Percentiles rank a stretch among this genome's conserved stretches.
phyloP scores from a whole-genome alignment of 2,888 invertebrate species.

The Drosophila seclusa region DNA sequence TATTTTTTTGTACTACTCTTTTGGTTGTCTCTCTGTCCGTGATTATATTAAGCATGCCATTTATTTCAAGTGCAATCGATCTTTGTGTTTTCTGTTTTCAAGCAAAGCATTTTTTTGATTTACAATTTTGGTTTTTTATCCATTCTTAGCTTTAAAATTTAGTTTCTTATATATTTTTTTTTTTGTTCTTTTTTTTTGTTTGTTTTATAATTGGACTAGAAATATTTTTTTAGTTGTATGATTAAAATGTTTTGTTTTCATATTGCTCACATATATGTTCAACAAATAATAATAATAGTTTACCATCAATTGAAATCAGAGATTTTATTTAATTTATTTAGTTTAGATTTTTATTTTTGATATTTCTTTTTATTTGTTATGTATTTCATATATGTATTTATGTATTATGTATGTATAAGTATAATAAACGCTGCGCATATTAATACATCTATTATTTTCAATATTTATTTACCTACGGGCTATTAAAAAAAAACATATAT shows the following conservation, averaged over 20 bases:
- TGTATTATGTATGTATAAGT: slow-evolving; percentile 18
- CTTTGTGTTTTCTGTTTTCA: slow-evolving; percentile 21
- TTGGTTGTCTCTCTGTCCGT: neutral
- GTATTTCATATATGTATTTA: slow-evolving; percentile 25
- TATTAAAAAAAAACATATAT: slow-evolving; percentile 35
- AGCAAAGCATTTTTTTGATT: slow-evolving; percentile 48
- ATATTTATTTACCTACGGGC: slow-evolving; percentile 35
- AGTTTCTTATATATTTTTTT: slow-evolving; percentile 15
- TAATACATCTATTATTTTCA: slow-evolving; percentile 23
- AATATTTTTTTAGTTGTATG: slow-evolving; percentile 55
- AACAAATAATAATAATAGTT: slow-evolving; percentile 49
- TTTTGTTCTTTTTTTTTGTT: neutral
- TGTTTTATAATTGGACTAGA: slow-evolving; percentile 74
- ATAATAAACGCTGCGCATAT: slow-evolving; percentile 43
- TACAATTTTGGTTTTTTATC: slow-evolving; percentile 57
- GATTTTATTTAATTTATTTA: slow-evolving; percentile 27
- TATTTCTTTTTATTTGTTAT: slow-evolving; percentile 18
- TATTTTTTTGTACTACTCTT: slow-evolving; percentile 1
- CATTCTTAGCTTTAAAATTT: slow-evolving; percentile 23
- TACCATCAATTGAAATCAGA: slow-evolving; percentile 32
- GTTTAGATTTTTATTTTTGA: slow-evolving; percentile 33
- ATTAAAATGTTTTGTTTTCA: slow-evolving; percentile 23
- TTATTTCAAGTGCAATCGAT: slow-evolving; percentile 22
- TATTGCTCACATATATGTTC: slow-evolving; percentile 45
- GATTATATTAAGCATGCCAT: neutral